Evolutionary conservation across 2,888 invertebrate genomes (phyloP), one percentile per base, ranked within the genome.

Genomic region (Trachelus iudaicus): DNA sequence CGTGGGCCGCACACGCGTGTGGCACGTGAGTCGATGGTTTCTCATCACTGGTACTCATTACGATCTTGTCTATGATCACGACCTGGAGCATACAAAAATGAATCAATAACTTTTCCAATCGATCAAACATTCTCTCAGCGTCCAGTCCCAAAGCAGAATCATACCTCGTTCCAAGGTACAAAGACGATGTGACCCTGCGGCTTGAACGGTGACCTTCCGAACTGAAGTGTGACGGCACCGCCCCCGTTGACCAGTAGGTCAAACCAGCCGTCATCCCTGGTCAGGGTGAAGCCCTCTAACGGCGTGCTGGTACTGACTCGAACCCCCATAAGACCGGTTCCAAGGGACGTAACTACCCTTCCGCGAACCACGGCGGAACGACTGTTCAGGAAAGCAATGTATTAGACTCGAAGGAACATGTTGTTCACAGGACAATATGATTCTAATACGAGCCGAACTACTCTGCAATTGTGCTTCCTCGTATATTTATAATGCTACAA

Each of bases 211-310:
- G 97, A 96, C 80, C 98, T 94, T 79, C 98, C 98, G 90, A 99
- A 99, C 90, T 98, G 97, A 76, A 99, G 92, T 0, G 97, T 98
- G 3, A 99, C 97, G 1, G 98, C 98, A 0, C 98, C 98, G 1
- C 99, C 99, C n/a, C 99, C 99, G 92, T 99, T 99, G 30, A 99
- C 99, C 89, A 99, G 94, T 76, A 99, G 94, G 92, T 99, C 99
- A 93, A 99, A 99, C 97, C 97, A 97, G 75, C 98, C 98, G 87
- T 97, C 97, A 84, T 97, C 97, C 80, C 97, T 93, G 4, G 98
- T 98, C 79, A 98, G 92, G 0, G 99, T 99, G 92, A 98, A 98
- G 23, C 99, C 99, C 93, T 98, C 98, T 75, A 97, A 93, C n/a
- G 98, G 96, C 6, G 97, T 97, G 78, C 96, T 96, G 73, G 99